These are phyloP conservation scores for Pediacus dermestoides DNA, from an alignment of 2,888 invertebrate genomes.

Conservation along the genomic window DNA sequence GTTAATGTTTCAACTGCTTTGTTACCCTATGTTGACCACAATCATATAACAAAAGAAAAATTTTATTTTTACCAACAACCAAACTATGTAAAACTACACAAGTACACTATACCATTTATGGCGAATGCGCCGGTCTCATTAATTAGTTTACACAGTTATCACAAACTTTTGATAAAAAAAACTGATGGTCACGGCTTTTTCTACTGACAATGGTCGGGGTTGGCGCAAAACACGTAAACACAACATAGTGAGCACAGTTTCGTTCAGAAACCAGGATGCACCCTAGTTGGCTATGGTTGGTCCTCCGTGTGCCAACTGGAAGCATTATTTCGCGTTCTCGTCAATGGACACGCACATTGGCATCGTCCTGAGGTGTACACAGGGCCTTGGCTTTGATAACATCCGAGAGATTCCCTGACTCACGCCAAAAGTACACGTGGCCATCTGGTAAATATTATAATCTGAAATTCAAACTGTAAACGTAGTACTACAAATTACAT, in stretches of 20 bases:
- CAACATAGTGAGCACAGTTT: constrained; percentile 9
- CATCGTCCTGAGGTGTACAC: constrained; percentile 18
- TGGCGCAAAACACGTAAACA: constrained; percentile 28
- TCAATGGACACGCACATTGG: constrained; percentile 32
- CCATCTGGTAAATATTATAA: constrained; percentile 31
- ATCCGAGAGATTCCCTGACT: constrained; percentile 36
- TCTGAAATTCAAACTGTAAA: no score
- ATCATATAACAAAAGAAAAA: no score
- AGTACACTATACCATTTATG: no score
- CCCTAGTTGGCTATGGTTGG: constrained; percentile 45
- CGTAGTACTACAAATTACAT: no score
- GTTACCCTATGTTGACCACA: no score
- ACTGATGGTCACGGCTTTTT: no score
- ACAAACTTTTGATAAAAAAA: no score
- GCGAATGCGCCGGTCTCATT: no score
- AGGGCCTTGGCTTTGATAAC: constrained; percentile 38
- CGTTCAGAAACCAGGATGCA: constrained; percentile 22
- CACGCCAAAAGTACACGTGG: constrained; percentile 39
- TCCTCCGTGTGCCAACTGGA: constrained; percentile 42
- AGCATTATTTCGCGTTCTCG: constrained; percentile 13
- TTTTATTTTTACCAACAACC: no score
- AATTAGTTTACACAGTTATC: no score
- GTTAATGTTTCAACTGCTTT: no score
- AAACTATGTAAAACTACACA: no score
- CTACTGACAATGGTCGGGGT: constrained; percentile 19